phyloP scores from a whole-genome alignment of 2,797 vertebrate genomes.

The Hemitrygon akajei region DNA sequence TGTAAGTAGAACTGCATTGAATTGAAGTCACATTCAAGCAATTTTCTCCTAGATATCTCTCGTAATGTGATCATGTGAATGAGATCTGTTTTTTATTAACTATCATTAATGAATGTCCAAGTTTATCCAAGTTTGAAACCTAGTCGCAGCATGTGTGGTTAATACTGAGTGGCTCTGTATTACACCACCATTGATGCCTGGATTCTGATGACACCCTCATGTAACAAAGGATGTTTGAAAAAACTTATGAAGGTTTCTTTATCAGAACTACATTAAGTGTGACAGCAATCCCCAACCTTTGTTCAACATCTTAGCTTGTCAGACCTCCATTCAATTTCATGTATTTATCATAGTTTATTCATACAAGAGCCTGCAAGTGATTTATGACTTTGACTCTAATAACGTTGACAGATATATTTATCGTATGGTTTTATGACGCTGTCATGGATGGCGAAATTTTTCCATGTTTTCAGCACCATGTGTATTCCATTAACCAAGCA shows the following conservation, averaged over 20 bases:
- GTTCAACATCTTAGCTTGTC: background rate
- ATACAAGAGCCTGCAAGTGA: background rate
- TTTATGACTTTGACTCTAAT: background rate
- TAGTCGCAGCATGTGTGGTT: background rate
- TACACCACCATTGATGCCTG: background rate
- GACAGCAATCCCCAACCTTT: background rate
- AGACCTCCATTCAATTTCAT: background rate
- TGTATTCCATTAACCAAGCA: background rate
- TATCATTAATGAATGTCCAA: background rate
- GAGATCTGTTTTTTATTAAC: background rate
- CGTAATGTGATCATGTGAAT: background rate
- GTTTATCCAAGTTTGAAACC: slow-evolving; percentile 12
- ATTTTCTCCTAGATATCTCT: background rate
- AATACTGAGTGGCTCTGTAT: background rate
- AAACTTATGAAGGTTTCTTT: background rate
- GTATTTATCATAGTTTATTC: background rate
- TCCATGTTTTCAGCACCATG: background rate
- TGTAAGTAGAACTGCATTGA: background rate
- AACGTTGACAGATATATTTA: background rate
- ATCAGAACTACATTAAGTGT: too few species aligned
- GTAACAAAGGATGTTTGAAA: background rate
- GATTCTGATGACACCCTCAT: background rate
- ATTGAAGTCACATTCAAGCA: background rate
- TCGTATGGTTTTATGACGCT: background rate
- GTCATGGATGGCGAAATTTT: background rate